Evolutionary conservation across 2,797 vertebrate genomes (phyloP), one percentile per base, ranked within the genome.

Genomic region (Mionectes olivaceus): DNA sequence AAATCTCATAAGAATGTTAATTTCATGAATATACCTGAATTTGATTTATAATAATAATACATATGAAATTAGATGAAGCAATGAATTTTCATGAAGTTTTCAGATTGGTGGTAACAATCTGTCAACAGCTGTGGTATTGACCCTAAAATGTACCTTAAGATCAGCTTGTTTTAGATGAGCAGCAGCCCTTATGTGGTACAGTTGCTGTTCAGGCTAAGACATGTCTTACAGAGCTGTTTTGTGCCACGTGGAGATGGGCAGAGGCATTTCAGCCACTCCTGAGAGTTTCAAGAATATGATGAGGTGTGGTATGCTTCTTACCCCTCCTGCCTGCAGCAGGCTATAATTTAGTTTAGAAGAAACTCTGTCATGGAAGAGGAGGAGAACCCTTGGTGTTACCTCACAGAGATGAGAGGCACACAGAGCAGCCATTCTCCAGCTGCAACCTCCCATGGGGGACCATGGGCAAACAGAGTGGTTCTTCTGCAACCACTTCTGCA

Each of bases 381-480:
- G 65, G 50, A 71, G 59, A 55, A 27, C 6, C 13, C 15, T 63
- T n/a, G 8, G 13, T 55, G 28, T 65, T 41, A 55, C 2, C 12
- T 28, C 2, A 2, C 9, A 9, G 49, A 44, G 52, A 25, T 11
- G n/a, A 79, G 63, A 84, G 19, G 47, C 44, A 55, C 50, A 33
- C 24, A 52, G 55, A 59, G n/a, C 43, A 83, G 39, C 39, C 47
- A 1, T 24, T 44, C 33, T 39, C 77, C 80, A 46, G 27, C 69
- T 70, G 47, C 60, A 23, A 23, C 49, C 39, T n/a, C 24, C 11
- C 61, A 37, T 35, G 32, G 12, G 19, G 30, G 46, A 11, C 15
- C 0, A 0, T 50, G 56, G 37, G 19, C 35, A 32, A 41, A 17
- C 2, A 3, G n/a, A 21, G 60, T 1, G 5, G 46, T 41, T 44